Evolutionary conservation across 2,888 invertebrate genomes (phyloP).

Genomic region (Diogma glabrata): DNA sequence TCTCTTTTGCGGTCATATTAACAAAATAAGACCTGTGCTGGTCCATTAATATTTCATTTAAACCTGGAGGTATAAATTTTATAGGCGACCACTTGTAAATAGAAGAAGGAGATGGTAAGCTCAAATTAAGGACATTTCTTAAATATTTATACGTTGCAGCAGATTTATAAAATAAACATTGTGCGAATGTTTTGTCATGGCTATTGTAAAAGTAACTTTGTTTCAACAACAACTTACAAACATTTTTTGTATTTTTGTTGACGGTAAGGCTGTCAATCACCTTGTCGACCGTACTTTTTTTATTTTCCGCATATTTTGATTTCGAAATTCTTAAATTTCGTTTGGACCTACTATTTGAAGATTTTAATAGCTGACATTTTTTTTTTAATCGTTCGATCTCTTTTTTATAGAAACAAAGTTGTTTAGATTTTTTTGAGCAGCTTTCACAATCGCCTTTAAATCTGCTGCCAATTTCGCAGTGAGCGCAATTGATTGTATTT

Average conservation of each 20-base stretch:
- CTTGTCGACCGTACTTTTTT: no score
- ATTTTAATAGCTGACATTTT: neutral
- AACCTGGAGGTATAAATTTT: neutral
- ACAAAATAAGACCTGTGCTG: neutral
- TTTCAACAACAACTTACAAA: neutral
- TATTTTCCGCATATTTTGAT: neutral
- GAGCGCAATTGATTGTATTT: neutral
- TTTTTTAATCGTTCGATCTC: neutral
- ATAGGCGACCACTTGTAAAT: neutral
- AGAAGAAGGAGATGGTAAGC: neutral
- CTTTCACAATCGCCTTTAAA: neutral
- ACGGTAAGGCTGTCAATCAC: neutral
- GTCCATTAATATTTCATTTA: neutral
- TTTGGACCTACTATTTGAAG: neutral
- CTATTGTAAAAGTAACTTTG: neutral
- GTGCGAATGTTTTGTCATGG: neutral
- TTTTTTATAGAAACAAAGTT: neutral
- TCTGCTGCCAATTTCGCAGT: no score
- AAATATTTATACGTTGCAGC: neutral
- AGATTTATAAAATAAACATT: neutral
- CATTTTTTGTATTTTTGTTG: neutral
- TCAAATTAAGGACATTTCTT: neutral
- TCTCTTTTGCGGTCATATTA: neutral
- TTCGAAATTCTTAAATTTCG: neutral
- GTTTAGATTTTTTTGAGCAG: neutral